Conservation (phyloP, 2,113 vertebrate genomes). For the Emydocephalus ijimae region DNA sequence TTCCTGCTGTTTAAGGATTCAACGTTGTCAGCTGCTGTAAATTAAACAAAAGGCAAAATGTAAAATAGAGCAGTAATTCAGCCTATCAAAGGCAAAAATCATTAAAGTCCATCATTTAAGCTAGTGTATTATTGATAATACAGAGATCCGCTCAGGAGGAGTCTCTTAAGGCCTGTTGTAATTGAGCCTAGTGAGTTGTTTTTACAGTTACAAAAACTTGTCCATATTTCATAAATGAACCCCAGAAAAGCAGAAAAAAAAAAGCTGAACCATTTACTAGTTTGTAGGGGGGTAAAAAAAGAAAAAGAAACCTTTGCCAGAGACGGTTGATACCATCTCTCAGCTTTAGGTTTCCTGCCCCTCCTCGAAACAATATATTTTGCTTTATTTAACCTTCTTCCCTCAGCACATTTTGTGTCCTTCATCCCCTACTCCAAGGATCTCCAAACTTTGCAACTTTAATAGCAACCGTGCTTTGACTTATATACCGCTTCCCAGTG, state of each 20-base stretch:
- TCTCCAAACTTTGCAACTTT: too few relatives aligned
- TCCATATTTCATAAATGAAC: not conserved
- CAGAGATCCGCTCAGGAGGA: not conserved
- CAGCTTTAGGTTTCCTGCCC: not conserved
- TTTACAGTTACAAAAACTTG: not conserved
- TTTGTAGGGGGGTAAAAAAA: not conserved
- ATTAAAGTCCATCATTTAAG: not conserved
- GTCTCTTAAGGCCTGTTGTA: not conserved
- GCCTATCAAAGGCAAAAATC: not conserved
- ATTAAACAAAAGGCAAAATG: not conserved
- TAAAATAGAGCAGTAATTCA: not conserved
- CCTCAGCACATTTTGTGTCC: not conserved
- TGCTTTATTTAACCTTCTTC: not conserved
- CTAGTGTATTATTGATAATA: not conserved
- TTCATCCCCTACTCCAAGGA: not conserved
- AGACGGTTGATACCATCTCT: not conserved
- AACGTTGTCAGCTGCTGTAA: not conserved
- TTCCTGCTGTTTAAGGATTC: not conserved
- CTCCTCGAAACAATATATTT: not conserved
- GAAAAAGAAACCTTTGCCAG: not conserved
- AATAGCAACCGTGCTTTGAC: too few relatives aligned
- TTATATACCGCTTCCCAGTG: too few relatives aligned
- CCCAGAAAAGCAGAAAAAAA: not conserved
- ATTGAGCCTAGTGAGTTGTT: not conserved
- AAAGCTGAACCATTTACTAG: not conserved